Conservation (phyloP, 2,797 vertebrate species). For the Melanotaenia pygmaea region DNA sequence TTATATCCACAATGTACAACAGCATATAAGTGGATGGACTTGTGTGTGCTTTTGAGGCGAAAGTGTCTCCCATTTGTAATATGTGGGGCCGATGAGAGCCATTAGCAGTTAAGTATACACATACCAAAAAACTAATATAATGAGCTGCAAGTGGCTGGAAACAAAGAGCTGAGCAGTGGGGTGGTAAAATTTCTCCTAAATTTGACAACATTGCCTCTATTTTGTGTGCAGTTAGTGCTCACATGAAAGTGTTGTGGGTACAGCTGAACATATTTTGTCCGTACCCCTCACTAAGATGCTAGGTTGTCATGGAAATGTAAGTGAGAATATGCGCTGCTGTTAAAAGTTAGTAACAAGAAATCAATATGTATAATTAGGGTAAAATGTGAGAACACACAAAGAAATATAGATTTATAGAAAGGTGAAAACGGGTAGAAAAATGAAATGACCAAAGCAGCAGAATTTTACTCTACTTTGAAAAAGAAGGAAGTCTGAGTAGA, state of each 20-base stretch:
- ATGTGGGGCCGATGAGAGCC: conserved; percentile 58
- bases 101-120: conserved; percentile 49
- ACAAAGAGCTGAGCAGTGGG: conserved; percentile 42
- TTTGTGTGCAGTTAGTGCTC: conserved; percentile 39
- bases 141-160: conserved; percentile 64
- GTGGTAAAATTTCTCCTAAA: conserved; percentile 54
- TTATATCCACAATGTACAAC: conserved; percentile 32
- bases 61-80: conserved; percentile 56
- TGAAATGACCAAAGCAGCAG: not conserved
- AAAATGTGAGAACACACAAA: not conserved
- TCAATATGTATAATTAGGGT: not conserved
- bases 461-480: not conserved
- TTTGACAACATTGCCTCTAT: conserved; percentile 40
- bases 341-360: conserved; percentile 25
- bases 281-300: conserved; percentile 23
- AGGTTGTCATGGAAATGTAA: conserved; percentile 39
- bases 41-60: conserved; percentile 50
- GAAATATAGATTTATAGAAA: not conserved
- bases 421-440: too few relatives aligned
- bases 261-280: conserved; percentile 22
- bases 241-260: conserved; percentile 35
- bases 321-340: conserved; percentile 1
- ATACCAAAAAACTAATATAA: conserved; percentile 61
- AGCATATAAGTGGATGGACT: conserved; percentile 37
- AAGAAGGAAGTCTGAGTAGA: not conserved